These are phyloP conservation scores for Hypanus sabinus DNA, from an alignment of 2,113 vertebrate species.

Conservation along the genomic window DNA sequence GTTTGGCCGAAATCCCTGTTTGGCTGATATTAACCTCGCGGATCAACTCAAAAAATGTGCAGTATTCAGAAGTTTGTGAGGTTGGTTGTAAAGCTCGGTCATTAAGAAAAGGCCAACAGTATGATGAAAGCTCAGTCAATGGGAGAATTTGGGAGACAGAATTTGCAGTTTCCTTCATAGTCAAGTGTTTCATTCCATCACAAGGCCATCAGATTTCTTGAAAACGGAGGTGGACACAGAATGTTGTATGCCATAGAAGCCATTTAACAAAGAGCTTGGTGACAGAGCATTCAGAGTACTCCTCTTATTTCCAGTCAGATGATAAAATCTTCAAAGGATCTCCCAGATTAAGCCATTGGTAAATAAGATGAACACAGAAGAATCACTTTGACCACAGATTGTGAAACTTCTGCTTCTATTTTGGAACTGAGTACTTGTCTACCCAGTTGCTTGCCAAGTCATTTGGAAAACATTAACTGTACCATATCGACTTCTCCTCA, in stretches of 20 bases:
- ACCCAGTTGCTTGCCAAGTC: background rate
- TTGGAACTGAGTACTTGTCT: background rate
- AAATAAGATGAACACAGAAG: constrained; percentile 1
- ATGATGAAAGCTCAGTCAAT: background rate
- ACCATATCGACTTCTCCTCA: background rate
- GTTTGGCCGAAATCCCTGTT: background rate
- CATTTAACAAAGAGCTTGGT: background rate
- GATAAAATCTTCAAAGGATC: background rate
- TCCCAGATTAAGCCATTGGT: background rate
- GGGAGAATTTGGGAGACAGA: background rate
- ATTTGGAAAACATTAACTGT: background rate
- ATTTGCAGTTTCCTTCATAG: background rate
- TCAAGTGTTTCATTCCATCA: background rate
- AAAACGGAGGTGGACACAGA: background rate
- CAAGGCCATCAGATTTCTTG: background rate
- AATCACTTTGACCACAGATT: background rate
- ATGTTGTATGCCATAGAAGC: background rate
- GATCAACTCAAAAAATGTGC: background rate
- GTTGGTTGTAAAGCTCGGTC: background rate
- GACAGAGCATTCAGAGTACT: background rate
- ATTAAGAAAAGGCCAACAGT: background rate
- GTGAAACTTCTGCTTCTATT: background rate
- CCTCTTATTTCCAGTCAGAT: background rate
- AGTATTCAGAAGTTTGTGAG: background rate
- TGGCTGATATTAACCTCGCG: no score